Evolutionary conservation across 2,113 vertebrate species (phyloP), one percentile per base, ranked within the genome.

Genomic region (Actenoides lindsayi): DNA sequence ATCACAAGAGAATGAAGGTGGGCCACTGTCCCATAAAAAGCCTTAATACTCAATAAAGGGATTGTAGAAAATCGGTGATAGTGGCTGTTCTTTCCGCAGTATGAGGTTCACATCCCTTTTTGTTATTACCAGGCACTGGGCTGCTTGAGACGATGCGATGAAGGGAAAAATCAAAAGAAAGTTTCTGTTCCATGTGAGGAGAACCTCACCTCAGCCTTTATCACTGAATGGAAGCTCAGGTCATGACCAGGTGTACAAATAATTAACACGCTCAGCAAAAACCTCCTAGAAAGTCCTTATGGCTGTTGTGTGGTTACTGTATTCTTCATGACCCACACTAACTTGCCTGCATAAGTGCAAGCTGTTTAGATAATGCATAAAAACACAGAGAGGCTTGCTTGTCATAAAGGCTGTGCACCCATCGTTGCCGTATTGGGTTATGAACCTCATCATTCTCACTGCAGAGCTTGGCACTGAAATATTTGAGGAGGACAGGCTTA

Each of bases 371-470:
- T 31, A 19, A 21, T 8, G 23, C 5, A 7, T 8, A 10, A 16
- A 65, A 56, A 13, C 10, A 31, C 1, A 1, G 27, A 77, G 42
- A 19, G 46, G 7, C 12, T 57, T 71, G 11, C 63, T 63, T 33
- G 4, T 77, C 83, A 67, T 68, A 37, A 50, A 60, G 41, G 7
- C 27, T 76, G 31, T 51, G 75, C 44, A 30, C 3, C 53, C 23
- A 2, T 33, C 3, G 0, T 21, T 77, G 50, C 25, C n/a, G 4
- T 2, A 5, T n/a, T 21, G 17, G 16, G 7, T 30, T 91, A 11
- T 15, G 48, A 84, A 68, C 67, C 48, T 53, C 56, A 37, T 42
- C 59, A 25, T 13, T 2, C 27, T 25, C 0, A 0, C 56, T 78
- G 64, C 64, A 78, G 46, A 86, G n/a, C n/a, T 41, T 35, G 51